Evolutionary conservation across 1,140 invertebrate genomes (phyloP).

Genomic region (Ceratina japonica): DNA sequence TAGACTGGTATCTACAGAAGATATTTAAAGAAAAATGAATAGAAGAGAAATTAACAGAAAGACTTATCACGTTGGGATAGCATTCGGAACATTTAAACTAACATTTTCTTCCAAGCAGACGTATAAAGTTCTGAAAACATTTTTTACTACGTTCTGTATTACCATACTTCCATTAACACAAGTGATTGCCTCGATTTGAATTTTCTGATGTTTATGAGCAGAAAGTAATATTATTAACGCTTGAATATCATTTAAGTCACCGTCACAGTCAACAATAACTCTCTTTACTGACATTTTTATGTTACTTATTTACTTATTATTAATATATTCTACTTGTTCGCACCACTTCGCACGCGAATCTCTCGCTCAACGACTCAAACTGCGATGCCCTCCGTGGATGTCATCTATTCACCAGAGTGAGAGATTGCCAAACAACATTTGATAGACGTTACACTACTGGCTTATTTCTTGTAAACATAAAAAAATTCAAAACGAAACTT

Average conservation of each 20-base stretch:
- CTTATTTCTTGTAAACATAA: too few relatives aligned
- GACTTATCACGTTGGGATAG: background rate
- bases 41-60: too few relatives aligned
- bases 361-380: too few relatives aligned
- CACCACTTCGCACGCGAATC: too few relatives aligned
- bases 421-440: too few relatives aligned
- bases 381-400: too few relatives aligned
- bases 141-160: conserved; percentile 81
- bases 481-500: too few relatives aligned
- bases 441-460: too few relatives aligned
- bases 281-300: conserved; percentile 8
- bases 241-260: conserved; percentile 83
- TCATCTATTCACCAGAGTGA: too few relatives aligned
- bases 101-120: conserved; percentile 80
- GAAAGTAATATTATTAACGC: conserved; percentile 81
- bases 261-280: conserved; percentile 83
- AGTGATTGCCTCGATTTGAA: conserved; percentile 83
- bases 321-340: too few relatives aligned
- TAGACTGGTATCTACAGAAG: conserved; percentile 83
- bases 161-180: conserved; percentile 83
- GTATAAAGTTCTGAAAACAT: conserved; percentile 82
- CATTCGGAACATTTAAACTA: conserved; percentile 63
- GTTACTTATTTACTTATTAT: background rate
- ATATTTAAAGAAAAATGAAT: conserved; percentile 3
- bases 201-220: conserved; percentile 77